Evolutionary conservation across 2,113 vertebrate species (phyloP).

Genomic region (Crotalus horridus): DNA sequence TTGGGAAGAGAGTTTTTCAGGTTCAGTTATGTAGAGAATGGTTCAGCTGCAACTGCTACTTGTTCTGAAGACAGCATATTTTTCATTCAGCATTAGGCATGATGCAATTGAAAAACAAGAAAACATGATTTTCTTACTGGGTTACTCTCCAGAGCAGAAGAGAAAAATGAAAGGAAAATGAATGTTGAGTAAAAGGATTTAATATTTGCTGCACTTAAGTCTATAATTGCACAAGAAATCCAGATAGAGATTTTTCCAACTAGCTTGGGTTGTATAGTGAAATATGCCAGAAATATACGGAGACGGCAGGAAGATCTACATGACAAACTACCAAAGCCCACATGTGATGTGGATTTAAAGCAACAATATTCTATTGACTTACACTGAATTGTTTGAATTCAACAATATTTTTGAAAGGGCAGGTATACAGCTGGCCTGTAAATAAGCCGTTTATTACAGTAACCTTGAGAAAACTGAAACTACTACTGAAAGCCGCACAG

Average conservation of each 20-base stretch:
- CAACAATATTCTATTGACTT: neutral
- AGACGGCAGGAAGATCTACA: neutral
- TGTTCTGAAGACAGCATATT: neutral
- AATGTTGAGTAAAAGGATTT: neutral
- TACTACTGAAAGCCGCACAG: neutral
- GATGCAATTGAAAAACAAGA: too few species aligned
- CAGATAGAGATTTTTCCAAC: neutral
- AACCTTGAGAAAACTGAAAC: neutral
- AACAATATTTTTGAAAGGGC: neutral
- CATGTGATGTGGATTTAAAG: neutral
- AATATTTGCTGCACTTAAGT: neutral
- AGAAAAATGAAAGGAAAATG: neutral
- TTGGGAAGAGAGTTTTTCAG: neutral
- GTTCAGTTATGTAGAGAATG: neutral
- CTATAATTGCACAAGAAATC: neutral
- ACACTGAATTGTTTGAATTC: neutral
- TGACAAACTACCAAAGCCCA: neutral
- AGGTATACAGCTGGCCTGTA: neutral
- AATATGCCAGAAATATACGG: neutral
- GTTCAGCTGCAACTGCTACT: neutral
- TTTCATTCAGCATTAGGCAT: neutral
- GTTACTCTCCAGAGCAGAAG: neutral
- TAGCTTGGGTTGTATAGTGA: neutral
- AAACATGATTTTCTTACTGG: neutral
- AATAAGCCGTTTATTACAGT: neutral